Base-by-base conservation (phyloP, 2,888 invertebrate genomes). In the Amiota minor region DNA sequence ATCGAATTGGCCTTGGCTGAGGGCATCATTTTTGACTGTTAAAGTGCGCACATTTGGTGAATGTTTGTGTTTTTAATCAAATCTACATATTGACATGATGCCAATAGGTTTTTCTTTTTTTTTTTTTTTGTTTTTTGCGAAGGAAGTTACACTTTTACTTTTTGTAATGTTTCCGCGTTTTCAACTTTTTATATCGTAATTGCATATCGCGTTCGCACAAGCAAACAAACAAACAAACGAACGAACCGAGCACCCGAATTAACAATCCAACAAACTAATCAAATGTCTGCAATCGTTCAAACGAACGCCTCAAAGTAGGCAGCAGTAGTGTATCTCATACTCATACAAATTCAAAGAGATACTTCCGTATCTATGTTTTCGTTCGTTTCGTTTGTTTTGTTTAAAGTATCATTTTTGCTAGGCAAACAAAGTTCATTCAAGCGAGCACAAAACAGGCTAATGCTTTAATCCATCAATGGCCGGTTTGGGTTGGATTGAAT, bases 11-110 rank as follows among this genome's bases (percentile, higher is more conserved):
- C 9, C 50, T 49, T 16, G 46, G 46, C 12, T 50, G 45, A 14
- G 23, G 50, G 10, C 12, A 8, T 9, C 49, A 35, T 12, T 50
- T 20, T 12, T 45, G 53, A n/a, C 55, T 53, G 70, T 65, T n/a
- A 68, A 69, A 73, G 49, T 72, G 72, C 65, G 70, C 64, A 69
- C 49, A 72, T 74, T 75, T 74, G 9, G 76, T 70, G 70, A 35
- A 77, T 87, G 87, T 87, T 87, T 87, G 87, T 81, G 82, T 86
- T 87, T 87, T 87, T 87, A 88, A 87, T 87, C 88, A 87, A 86
- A 84, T 80, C 62, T 53, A 59, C 18, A 20, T 20, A 53, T 53
- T 53, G 53, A 59, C 16, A 9, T 59, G 59, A 16, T 20, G 59
- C 16, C 35, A 35, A 35, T 35, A 35, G 4, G 35, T 6, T 35